Evolutionary conservation across 2,113 vertebrate genomes (phyloP).

Genomic region (Trichechus manatus): DNA sequence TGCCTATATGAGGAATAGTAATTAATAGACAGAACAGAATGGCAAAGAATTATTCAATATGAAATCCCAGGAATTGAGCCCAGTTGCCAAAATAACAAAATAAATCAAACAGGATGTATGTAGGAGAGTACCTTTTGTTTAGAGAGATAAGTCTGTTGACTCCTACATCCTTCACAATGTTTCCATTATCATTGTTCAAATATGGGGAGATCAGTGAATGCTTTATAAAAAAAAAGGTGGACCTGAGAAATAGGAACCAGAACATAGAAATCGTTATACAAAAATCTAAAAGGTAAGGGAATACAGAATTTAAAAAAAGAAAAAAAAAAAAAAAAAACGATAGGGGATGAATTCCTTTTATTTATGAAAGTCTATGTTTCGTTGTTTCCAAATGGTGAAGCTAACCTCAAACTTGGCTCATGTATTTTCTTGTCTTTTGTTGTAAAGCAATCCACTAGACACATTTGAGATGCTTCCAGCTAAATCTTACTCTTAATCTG

Average conservation of each 20-base stretch:
- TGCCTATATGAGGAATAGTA: not conserved
- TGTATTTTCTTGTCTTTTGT: not conserved
- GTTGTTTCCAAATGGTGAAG: not conserved
- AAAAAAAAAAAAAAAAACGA: conserved; percentile 50
- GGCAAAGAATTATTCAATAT: conserved; percentile 1
- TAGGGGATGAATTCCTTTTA: conserved; percentile 49
- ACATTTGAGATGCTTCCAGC: not conserved
- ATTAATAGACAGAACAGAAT: not conserved
- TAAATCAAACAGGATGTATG: conserved; percentile 68
- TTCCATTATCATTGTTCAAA: not conserved
- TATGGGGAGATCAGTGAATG: conserved; percentile 49
- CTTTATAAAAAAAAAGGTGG: conserved; percentile 48
- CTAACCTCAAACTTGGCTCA: not conserved
- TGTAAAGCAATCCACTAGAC: not conserved
- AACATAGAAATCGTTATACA: conserved; percentile 62
- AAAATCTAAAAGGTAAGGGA: not conserved
- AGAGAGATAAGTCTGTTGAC: not conserved
- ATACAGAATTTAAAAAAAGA: conserved; percentile 58
- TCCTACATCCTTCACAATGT: not conserved
- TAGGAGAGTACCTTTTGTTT: conserved; percentile 57
- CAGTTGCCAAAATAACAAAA: conserved; percentile 39
- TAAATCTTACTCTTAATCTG: not conserved
- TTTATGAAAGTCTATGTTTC: not conserved
- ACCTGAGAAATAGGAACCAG: conserved; percentile 66
- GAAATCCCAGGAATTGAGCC: not conserved